Evolutionary conservation across 2,888 invertebrate species (phyloP), one percentile per base, ranked within the genome.

Genomic region (Torymus tubicola): DNA sequence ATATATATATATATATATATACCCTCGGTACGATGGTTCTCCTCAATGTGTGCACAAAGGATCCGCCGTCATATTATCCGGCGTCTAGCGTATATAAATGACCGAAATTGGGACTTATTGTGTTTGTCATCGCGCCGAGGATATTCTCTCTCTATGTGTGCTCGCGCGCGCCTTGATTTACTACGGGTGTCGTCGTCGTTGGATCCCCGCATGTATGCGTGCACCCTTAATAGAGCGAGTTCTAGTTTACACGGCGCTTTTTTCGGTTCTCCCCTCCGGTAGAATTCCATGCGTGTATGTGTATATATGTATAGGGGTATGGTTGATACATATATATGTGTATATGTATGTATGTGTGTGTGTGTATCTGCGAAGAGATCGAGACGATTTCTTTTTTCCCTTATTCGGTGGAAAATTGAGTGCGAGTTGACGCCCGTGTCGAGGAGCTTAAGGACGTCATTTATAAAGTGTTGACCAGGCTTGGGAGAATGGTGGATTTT

Each of bases 101-200:
- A 90, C 90, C 90, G 88, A 90, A 88, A 90, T 90, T 90, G 89
- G 87, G 88, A 90, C 90, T 90, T 90, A 89, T 90, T 90, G 90
- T 90, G 89, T 90, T 90, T 90, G 90, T 90, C 90, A 90, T 90
- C 90, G 88, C 84, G 81, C 68, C 84, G 84, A 84, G 86, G 85
- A 85, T 82, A 82, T 85, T 86, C 82, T 86, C 82, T 42, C 42
- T 42, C 42, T 42, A 42, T 42, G 42, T 42, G 42, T 42, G 1
- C 42, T 42, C 8, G 42, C 42, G 8, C 8, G 8, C 81, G 82
- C 83, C 77, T 84, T 87, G 87, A 87, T 87, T 87, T 87, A 87
- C 87, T 70, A 60, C 63, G 31, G 5, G 42, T 16, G 14, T 64
- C 31, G 42, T 65, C 42, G 31, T 72, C 71, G 21, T 55, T 64